Evolutionary conservation across 2,797 vertebrate species (phyloP), one percentile per base, ranked within the genome.

Genomic region (Podargus strigoides): DNA sequence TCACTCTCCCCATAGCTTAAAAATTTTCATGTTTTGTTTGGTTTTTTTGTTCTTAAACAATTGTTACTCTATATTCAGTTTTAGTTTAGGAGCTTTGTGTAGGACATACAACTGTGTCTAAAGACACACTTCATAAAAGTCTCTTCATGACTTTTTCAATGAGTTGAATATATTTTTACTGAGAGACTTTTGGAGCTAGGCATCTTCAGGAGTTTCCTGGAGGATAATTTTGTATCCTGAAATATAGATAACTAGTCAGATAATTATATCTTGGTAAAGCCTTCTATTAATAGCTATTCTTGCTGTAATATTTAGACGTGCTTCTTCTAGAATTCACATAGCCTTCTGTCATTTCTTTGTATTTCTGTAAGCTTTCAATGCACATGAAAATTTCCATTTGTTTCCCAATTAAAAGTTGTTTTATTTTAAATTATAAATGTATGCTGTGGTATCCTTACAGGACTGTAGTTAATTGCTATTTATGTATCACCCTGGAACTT

Each of bases 141-240:
- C 42, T 59, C 26, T 86, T 75, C 34, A 49, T 44, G 14, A 21
- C 78, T 92, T 89, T 13, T 60, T 94, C 32, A 36, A 6, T 62
- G 66, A 66, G 7, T 66, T 92, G 39, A 39, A 28, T 75, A 4
- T 80, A 27, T 92, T 95, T 90, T 92, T 74, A 74, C 46, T 46
- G 66, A 73, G 73, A 85, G 46, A 36, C 34, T 81, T 93, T 18
- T 26, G 63, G 59, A 87, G 16, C 37, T 90, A n/a, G 62, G 14
- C 41, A 26, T 94, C 68, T 83, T 85, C 64, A 68, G 62, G 67
- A 84, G 64, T 79, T 94, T 94, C 47, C 76, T 78, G 75, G 22
- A 87, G 23, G 42, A 87, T 93, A 69, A 90, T 89, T 82, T 70
- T 93, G 27, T 83, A 56, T 77, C 60, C 75, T 89, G 72, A 89